Evolutionary conservation across 2,888 invertebrate genomes (phyloP).

Genomic region (Torymus auratus): DNA sequence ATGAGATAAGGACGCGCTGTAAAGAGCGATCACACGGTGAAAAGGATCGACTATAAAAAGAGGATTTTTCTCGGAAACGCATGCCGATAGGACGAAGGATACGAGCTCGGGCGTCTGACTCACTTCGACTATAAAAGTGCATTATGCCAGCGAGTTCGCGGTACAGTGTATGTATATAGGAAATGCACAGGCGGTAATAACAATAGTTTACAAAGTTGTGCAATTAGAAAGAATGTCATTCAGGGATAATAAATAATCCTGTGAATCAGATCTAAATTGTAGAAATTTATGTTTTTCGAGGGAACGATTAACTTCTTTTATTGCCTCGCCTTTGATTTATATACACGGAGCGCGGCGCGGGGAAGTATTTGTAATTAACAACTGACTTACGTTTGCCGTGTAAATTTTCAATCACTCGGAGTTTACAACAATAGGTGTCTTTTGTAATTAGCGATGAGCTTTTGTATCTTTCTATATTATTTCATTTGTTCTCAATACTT

Average conservation of each 20-base stretch:
- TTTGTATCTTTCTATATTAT: too few species aligned
- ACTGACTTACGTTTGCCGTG: too few species aligned
- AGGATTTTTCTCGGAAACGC: neutral
- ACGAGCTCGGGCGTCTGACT: neutral
- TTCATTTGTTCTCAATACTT: too few species aligned
- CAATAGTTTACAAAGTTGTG: neutral
- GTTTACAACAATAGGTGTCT: too few species aligned
- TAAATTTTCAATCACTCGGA: too few species aligned
- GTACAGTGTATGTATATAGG: neutral
- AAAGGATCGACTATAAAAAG: neutral
- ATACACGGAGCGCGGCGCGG: too few species aligned
- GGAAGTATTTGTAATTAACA: neutral
- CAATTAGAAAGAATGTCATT: conserved; percentile 28
- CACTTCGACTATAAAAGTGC: neutral
- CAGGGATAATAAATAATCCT: too few species aligned
- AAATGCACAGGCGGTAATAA: conserved; percentile 7
- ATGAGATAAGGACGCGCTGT: too few species aligned
- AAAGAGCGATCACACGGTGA: neutral
- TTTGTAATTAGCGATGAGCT: too few species aligned
- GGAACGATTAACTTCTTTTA: neutral
- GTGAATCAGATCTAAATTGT: conserved; percentile 43
- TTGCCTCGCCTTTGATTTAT: neutral
- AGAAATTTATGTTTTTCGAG: conserved; percentile 35
- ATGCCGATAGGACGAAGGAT: too few species aligned
- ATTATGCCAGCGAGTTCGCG: neutral